Evolutionary conservation across 2,113 vertebrate species (phyloP).

Genomic region (Emydocephalus ijimae): DNA sequence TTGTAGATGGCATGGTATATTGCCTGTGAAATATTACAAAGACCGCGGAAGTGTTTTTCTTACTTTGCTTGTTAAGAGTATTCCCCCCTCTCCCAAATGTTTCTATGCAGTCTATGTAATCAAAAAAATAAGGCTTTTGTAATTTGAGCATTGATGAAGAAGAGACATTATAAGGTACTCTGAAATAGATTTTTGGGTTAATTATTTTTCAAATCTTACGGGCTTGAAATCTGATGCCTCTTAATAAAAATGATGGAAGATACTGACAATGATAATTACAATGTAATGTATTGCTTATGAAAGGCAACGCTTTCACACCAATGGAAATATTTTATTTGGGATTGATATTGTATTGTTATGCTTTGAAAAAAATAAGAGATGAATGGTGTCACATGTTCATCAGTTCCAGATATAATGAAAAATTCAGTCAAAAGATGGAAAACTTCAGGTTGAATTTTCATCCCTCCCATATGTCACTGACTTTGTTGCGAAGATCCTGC

Average conservation of each 20-base stretch:
- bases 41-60: background rate
- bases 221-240: background rate
- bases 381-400: background rate
- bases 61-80: background rate
- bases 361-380: background rate
- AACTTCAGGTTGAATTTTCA: background rate
- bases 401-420: background rate
- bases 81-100: background rate
- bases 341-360: background rate
- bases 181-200: background rate
- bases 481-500: background rate
- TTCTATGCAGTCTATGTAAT: background rate
- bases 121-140: background rate
- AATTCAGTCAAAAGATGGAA: background rate
- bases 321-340: background rate
- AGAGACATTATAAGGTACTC: background rate
- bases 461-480: too few relatives aligned
- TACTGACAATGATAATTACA: background rate
- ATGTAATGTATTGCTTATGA: background rate
- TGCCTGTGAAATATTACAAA: constrained; percentile 12
- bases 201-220: background rate
- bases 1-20: background rate
- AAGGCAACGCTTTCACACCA: background rate
- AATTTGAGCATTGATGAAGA: background rate
- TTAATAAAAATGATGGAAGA: background rate